Base-by-base conservation (phyloP, 2,113 vertebrate species). In the Emydura subglobosa region DNA sequence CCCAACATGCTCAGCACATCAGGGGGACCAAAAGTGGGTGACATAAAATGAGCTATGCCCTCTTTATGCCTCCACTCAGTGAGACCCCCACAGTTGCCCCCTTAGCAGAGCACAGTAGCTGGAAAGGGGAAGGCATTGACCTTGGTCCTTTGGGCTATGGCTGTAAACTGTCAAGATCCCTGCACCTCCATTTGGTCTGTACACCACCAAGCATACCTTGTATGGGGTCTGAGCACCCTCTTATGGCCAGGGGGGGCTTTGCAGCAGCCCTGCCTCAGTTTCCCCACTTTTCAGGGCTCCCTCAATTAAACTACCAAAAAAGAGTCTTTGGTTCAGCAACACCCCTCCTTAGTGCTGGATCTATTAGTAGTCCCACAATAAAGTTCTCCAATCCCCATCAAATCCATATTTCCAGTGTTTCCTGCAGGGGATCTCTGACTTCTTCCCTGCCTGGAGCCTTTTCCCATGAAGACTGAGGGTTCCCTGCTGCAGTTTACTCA, bases 1-100 rank as follows among this genome's bases (percentile, higher is more conserved):
- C 19, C 7, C 19, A 21, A 39, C n/a, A 22, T 22, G 72, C 39
- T 21, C 61, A 17, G 31, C 39, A 24, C 17, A 74, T 76, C 72
- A 25, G 72, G 39, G 24, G 22, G 22, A 25, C 72, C 11, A 44
- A 39, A 21, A 76, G 72, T 42, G 22, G 10, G 39, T 44, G 72
- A 22, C 22, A 44, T 44, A n/a, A 7, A 68, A n/a, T 14, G 31
- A 68, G 14, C 31, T 68, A 21, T n/a, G 61, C 31, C 31, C 31
- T 61, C 57, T 17, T 65, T 65, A 31, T 65, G 16, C 61, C 16
- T 9, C 34, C 72, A 72, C 13, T 55, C 3, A 9, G 8, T 57
- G 21, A 87, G 10, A 0, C 0, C 25, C 17, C 22, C 0, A 2
- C 47, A 13, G 4, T 2, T 68, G 31, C 27, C 50, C 1, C 0